A percentile compares a stretch with the other conserved stretches of the same genome.
phyloP scores from a whole-genome alignment of 2,113 vertebrate genomes.

The Rhagologus leucostigma region DNA sequence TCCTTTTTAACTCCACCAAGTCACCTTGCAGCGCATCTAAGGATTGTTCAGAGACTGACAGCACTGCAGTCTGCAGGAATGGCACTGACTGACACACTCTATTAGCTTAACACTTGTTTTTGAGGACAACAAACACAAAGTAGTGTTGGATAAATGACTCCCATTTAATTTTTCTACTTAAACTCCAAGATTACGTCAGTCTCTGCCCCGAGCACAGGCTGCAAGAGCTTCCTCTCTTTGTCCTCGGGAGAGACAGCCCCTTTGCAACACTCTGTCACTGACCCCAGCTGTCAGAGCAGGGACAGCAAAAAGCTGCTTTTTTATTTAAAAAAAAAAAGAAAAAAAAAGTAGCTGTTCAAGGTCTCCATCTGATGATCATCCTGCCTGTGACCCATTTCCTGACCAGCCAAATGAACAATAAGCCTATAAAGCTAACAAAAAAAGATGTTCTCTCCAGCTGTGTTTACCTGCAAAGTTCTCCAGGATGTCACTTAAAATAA shows the following conservation, averaged over 20 bases:
- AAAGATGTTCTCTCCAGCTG: conserved; percentile 47
- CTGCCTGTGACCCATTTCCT: conserved; percentile 45
- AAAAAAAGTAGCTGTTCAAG: not conserved
- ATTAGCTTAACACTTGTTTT: not conserved
- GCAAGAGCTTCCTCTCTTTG: conserved; percentile 39
- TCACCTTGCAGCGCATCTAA: not conserved
- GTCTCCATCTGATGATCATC: conserved; percentile 33
- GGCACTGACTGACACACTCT: not conserved
- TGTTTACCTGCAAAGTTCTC: conserved; percentile 52
- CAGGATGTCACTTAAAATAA: conserved; percentile 52
- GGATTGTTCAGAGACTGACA: not conserved
- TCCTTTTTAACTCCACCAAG: not conserved
- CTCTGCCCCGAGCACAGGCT: not conserved
- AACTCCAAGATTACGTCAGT: not conserved
- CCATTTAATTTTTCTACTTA: not conserved
- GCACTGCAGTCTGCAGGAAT: not conserved
- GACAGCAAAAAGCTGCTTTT: not conserved
- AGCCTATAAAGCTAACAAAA: conserved; percentile 26
- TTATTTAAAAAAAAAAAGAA: not conserved
- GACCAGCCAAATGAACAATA: conserved; percentile 49
- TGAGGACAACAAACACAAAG: not conserved
- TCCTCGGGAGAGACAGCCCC: not conserved
- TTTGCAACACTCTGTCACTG: not conserved
- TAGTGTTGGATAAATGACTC: not conserved
- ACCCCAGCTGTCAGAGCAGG: not conserved